A percentile compares a stretch with the other conserved stretches of the same genome.
phyloP scores from a whole-genome alignment of 2,888 invertebrate genomes.

The Troides helena region DNA sequence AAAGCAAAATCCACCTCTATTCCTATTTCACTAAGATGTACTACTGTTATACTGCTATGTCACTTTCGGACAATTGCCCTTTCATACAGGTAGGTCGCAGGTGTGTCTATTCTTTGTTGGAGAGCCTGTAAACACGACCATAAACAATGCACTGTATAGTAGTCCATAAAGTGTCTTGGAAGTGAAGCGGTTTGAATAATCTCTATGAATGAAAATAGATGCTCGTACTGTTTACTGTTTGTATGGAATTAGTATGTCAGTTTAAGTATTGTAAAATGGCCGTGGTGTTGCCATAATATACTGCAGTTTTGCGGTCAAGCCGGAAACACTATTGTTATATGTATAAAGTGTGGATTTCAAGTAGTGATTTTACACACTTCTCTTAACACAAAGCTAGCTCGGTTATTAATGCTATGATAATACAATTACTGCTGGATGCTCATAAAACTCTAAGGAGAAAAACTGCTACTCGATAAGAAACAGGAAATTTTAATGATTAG shows the following conservation, averaged over 20 bases:
- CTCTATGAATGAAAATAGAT: constrained; percentile 70
- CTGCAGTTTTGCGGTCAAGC: constrained; percentile 34
- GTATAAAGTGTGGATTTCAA: background rate
- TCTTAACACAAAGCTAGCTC: background rate
- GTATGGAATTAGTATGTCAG: constrained; percentile 57
- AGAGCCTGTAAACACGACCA: constrained; percentile 54
- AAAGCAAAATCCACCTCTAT: constrained; percentile 16
- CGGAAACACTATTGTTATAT: constrained; percentile 33
- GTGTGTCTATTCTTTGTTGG: constrained; percentile 57
- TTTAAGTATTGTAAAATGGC: constrained; percentile 39
- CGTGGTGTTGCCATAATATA: constrained; percentile 57
- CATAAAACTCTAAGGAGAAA: background rate
- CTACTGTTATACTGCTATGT: background rate
- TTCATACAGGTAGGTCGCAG: constrained; percentile 73
- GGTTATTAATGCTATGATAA: constrained; percentile 1
- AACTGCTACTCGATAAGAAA: constrained; percentile 3
- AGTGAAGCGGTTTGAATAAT: constrained; percentile 52
- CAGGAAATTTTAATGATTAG: constrained; percentile 2
- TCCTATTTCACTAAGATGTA: background rate
- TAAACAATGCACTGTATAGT: constrained; percentile 54
- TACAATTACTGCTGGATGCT: background rate
- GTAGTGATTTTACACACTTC: constrained; percentile 16
- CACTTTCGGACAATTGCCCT: constrained; percentile 17
- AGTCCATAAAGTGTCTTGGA: constrained; percentile 43
- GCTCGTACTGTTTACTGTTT: constrained; percentile 54